Conservation (phyloP, 2,797 vertebrate genomes). For the Carduelis carduelis region DNA sequence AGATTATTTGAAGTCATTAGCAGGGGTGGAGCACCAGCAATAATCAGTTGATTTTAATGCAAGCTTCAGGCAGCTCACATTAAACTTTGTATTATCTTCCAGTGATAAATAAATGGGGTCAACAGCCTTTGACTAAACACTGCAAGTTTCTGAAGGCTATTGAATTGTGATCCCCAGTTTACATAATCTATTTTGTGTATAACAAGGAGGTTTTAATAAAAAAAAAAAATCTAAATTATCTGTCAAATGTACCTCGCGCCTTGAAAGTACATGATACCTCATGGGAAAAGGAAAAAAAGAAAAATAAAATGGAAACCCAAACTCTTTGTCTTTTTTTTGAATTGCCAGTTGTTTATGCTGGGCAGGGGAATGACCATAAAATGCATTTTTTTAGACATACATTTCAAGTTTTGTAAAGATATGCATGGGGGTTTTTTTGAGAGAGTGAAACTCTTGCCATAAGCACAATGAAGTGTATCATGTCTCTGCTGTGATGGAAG, state of each 20-base stretch:
- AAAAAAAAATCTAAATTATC: not conserved
- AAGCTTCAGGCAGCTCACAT: not conserved
- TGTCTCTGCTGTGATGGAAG: not conserved
- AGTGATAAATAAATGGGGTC: not conserved
- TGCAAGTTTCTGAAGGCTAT: not conserved
- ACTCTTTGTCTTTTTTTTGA: not conserved
- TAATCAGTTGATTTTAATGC: not conserved
- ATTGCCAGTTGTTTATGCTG: not conserved
- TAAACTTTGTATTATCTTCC: not conserved
- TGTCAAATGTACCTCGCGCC: not conserved
- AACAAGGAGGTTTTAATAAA: not conserved
- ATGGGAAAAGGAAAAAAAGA: not conserved
- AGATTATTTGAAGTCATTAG: not conserved
- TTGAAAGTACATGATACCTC: not conserved
- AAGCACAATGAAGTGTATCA: not conserved
- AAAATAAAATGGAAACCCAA: not conserved
- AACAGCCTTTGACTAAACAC: not conserved
- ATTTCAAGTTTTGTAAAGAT: not conserved
- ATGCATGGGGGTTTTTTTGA: not conserved
- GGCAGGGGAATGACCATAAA: not conserved
- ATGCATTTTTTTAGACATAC: not conserved
- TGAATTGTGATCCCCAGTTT: not conserved
- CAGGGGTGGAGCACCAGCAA: not conserved
- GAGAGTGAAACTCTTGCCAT: not conserved
- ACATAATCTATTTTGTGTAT: not conserved